These are phyloP conservation scores for Amphipoea lucens DNA, from an alignment of 2,888 invertebrate genomes.

Conservation along the genomic window DNA sequence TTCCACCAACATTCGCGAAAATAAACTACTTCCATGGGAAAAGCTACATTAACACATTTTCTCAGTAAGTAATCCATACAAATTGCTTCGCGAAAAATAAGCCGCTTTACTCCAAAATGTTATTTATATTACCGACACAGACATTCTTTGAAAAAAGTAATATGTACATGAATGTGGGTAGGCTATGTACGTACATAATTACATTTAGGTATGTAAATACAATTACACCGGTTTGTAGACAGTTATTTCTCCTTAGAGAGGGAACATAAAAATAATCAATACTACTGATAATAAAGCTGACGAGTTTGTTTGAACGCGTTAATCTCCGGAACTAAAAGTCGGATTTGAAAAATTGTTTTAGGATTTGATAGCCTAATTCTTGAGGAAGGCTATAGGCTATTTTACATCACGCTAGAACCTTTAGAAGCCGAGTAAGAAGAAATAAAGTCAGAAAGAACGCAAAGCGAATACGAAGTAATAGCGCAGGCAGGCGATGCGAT, in stretches of 20 bases:
- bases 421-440: no score
- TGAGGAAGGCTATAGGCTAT: no score
- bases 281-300: no score
- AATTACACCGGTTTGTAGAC: neutral
- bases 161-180: constrained; percentile 1
- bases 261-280: neutral
- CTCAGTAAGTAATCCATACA: constrained; percentile 34
- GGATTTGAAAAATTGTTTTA: no score
- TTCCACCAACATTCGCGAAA: no score
- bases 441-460: no score
- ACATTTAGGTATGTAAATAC: constrained; percentile 39
- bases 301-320: no score
- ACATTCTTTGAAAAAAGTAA: constrained; percentile 11
- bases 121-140: constrained; percentile 15
- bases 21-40: constrained; percentile 13
- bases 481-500: no score
- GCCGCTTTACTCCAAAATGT: constrained; percentile 11
- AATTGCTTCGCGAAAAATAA: constrained; percentile 33
- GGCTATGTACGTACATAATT: constrained; percentile 20
- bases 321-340: no score
- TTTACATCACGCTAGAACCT: no score
- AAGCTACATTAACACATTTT: constrained; percentile 12
- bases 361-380: no score
- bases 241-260: neutral
- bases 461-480: no score